These are phyloP conservation scores for Stramonita haemastoma DNA, from an alignment of 2,888 invertebrate species.

Conservation along the genomic window DNA sequence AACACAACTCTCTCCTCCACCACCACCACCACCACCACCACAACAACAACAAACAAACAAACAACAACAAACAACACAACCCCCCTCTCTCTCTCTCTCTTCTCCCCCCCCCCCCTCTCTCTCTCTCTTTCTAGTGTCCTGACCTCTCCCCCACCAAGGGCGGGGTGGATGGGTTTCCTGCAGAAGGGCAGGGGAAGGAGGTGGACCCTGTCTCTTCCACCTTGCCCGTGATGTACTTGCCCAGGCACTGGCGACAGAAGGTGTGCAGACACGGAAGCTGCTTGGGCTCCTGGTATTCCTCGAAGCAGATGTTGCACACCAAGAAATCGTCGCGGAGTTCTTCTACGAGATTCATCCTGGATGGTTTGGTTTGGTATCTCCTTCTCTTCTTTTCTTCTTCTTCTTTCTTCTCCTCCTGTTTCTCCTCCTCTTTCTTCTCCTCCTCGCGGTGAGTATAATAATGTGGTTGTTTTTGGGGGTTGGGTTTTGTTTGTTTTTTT, in stretches of 20 bases:
- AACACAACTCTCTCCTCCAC: neutral
- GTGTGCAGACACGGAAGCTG: slow-evolving; percentile 77
- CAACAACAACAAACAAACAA: too few relatives aligned
- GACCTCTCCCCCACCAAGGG: neutral
- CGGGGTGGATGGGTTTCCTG: slow-evolving; percentile 28
- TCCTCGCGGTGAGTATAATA: neutral
- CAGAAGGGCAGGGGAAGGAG: slow-evolving; percentile 41
- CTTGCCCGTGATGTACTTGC: slow-evolving; percentile 77
- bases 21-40: neutral
- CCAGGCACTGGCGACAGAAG: slow-evolving; percentile 77
- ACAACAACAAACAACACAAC: too few relatives aligned
- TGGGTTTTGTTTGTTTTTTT: neutral
- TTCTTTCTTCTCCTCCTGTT: too few relatives aligned
- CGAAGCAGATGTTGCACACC: slow-evolving; percentile 77
- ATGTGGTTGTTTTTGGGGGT: neutral
- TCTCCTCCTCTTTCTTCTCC: neutral
- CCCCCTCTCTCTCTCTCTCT: neutral
- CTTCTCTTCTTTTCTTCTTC: too few relatives aligned
- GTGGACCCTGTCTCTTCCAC: slow-evolving; percentile 28
- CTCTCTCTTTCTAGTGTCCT: neutral
- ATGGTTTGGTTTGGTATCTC: slow-evolving; percentile 48
- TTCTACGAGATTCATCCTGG: slow-evolving; percentile 74
- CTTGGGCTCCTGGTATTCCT: slow-evolving; percentile 76
- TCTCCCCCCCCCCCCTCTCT: neutral
- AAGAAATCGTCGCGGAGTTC: slow-evolving; percentile 78